Conservation (phyloP, 2,888 invertebrate genomes). For the Troilus luridus region DNA sequence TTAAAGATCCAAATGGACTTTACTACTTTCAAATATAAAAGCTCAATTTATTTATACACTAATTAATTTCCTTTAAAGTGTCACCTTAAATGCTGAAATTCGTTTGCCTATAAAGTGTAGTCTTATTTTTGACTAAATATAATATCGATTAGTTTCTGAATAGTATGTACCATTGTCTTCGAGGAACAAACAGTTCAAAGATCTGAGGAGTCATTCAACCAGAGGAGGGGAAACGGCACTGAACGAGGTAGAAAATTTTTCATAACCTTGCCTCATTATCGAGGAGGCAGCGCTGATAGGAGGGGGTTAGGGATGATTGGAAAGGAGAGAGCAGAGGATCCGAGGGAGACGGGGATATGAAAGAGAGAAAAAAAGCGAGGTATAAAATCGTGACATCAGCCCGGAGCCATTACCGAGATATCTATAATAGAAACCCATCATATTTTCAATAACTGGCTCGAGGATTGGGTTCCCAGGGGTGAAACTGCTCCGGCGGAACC, state of each 20-base stretch:
- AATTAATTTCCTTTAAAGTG: too few species aligned
- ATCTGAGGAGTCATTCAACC: slow-evolving; percentile 22
- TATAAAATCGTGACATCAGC: slow-evolving; percentile 54
- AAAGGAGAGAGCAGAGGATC: slow-evolving; percentile 64
- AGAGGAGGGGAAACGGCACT: slow-evolving; percentile 40
- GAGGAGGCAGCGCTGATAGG: slow-evolving; percentile 9
- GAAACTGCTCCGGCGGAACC: neutral
- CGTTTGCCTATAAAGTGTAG: too few species aligned
- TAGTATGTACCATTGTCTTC: neutral
- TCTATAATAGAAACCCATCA: slow-evolving; percentile 53
- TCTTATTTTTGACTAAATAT: neutral
- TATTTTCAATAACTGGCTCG: slow-evolving; percentile 53
- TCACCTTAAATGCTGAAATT: too few species aligned
- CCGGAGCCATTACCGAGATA: slow-evolving; percentile 49
- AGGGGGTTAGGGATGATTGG: slow-evolving; percentile 62
- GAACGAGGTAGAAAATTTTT: slow-evolving; percentile 58
- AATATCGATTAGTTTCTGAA: neutral
- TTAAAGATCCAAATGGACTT: too few species aligned
- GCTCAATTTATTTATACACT: too few species aligned
- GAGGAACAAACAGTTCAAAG: slow-evolving; percentile 19
- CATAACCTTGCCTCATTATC: slow-evolving; percentile 56
- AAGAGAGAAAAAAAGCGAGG: slow-evolving; percentile 61
- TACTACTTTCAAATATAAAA: too few species aligned
- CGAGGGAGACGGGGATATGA: slow-evolving; percentile 46
- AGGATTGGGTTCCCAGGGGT: slow-evolving; percentile 55